Percentiles rank a stretch among this genome's conserved stretches.
Evolutionary conservation across 2,888 invertebrate genomes (phyloP).

Genomic region (Lordiphosa andalusiaca): DNA sequence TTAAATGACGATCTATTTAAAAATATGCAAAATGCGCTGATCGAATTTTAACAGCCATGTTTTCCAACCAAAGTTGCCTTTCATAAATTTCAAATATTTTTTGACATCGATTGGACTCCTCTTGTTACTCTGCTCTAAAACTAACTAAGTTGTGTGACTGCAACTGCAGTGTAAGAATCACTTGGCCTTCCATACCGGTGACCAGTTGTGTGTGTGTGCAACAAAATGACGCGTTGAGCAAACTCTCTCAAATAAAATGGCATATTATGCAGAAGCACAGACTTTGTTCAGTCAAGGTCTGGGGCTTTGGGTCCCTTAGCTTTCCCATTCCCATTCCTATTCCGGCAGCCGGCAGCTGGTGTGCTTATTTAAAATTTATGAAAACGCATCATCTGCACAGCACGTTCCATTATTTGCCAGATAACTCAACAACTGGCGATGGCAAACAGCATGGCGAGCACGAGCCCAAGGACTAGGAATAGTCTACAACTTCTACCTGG

Average conservation of each 20-base stretch:
- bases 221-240: conserved; percentile 13
- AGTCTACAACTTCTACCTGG: conserved; percentile 34
- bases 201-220: background rate
- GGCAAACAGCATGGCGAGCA: conserved; percentile 59
- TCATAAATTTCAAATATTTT: too few species aligned
- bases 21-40: too few species aligned
- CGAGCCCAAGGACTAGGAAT: conserved; percentile 54
- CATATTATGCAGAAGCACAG: conserved; percentile 60
- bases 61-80: too few species aligned
- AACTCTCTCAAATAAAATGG: conserved; percentile 31
- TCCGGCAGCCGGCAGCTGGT: conserved; percentile 53
- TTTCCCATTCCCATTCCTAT: conserved; percentile 29
- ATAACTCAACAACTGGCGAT: conserved; percentile 69
- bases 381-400: conserved; percentile 75
- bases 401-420: conserved; percentile 74
- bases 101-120: too few species aligned
- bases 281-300: conserved; percentile 6
- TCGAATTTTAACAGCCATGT: too few species aligned
- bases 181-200: too few species aligned
- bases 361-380: conserved; percentile 73
- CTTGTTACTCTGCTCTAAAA: too few species aligned
- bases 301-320: conserved; percentile 10
- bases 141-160: too few species aligned
- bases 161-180: too few species aligned
- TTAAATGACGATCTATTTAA: too few species aligned